A percentile compares a stretch with the other conserved stretches of the same genome.
Evolutionary conservation across 2,888 invertebrate species (phyloP).

Genomic region (Torymus texanus): DNA sequence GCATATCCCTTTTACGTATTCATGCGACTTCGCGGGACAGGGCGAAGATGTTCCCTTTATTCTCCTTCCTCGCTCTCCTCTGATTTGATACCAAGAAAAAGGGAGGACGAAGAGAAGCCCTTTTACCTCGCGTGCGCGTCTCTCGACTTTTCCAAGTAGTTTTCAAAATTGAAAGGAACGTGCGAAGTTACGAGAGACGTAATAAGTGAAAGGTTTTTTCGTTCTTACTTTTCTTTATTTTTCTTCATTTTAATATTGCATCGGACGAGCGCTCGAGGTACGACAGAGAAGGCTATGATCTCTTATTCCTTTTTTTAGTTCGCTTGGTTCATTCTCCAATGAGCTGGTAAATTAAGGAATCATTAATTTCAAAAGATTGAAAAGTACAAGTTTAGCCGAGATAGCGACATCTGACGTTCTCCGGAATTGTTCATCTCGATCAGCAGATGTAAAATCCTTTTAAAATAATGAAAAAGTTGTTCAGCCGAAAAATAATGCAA

Average conservation of each 20-base stretch:
- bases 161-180: constrained; percentile 35
- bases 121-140: too few species aligned
- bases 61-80: not conserved
- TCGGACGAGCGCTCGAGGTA: not conserved
- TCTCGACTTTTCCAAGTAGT: constrained; percentile 34
- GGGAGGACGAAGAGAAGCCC: not conserved
- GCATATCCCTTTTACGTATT: constrained; percentile 44
- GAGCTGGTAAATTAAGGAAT: not conserved
- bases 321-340: not conserved
- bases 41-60: constrained; percentile 17
- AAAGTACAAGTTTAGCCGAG: not conserved
- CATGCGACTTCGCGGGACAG: constrained; percentile 1
- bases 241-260: constrained; percentile 22
- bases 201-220: constrained; percentile 21
- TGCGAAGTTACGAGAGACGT: constrained; percentile 25
- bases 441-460: not conserved
- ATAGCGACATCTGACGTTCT: not conserved
- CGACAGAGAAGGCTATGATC: not conserved
- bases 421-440: not conserved
- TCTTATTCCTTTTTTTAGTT: not conserved
- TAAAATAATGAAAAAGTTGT: constrained; percentile 13
- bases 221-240: not conserved
- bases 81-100: constrained; percentile 45
- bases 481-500: not conserved
- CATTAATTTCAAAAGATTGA: constrained; percentile 19